Evolutionary conservation across 53 echinoderm and acorn worm species (phyloP).

Genomic region (Crossaster papposus): DNA sequence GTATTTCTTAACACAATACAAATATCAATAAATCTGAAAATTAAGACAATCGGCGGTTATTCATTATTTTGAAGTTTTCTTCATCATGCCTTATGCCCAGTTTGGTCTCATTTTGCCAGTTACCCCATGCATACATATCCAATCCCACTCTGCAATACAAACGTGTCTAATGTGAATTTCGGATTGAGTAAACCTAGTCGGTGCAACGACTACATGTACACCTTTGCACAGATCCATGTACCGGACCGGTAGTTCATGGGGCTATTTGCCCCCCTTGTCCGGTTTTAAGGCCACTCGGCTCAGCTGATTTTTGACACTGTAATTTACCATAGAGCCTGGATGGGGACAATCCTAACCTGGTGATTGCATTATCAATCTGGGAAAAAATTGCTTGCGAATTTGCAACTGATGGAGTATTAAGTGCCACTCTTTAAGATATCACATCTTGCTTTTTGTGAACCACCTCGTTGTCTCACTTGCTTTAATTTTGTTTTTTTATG

Average conservation of each 20-base stretch:
- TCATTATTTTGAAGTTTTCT: too few species aligned
- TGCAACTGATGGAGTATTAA: neutral
- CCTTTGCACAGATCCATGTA: neutral
- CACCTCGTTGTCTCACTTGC: neutral
- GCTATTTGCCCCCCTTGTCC: neutral
- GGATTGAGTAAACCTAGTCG: neutral
- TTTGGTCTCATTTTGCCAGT: too few species aligned
- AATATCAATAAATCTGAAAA: too few species aligned
- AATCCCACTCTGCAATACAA: neutral
- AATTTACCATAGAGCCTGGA: neutral
- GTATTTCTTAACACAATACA: too few species aligned
- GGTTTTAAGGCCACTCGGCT: neutral
- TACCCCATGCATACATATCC: too few species aligned
- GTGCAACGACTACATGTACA: neutral
- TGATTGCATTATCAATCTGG: neutral
- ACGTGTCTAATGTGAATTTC: constrained; percentile 21
- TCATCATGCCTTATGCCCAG: too few species aligned
- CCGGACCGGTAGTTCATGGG: neutral
- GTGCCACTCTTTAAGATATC: neutral
- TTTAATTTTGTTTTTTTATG: too few species aligned
- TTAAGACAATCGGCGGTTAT: too few species aligned
- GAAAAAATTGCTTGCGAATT: neutral
- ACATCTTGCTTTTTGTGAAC: neutral
- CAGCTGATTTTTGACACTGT: neutral
- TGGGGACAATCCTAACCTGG: neutral